Base-by-base conservation (phyloP, 2,888 invertebrate species). In the Agrotis exclamationis region DNA sequence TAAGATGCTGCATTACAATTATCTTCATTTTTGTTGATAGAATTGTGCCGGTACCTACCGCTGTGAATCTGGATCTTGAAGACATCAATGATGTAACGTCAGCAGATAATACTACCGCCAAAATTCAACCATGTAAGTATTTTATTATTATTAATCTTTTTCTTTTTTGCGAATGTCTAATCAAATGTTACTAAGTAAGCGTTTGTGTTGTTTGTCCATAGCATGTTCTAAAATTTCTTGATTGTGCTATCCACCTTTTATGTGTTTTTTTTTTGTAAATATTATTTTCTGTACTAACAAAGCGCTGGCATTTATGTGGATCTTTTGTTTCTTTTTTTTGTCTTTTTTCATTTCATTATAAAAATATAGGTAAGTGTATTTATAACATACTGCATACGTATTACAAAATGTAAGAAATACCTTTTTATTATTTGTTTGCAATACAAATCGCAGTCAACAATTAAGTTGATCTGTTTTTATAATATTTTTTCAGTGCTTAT, bases 141-240 rank as follows among this genome's bases (percentile, higher is more conserved):
- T 64, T n/a, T 59, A 54, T 22, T 22, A 47, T 22, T 13, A 14
- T n/a, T 5, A 1, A 3, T 47, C 16, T 24, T 1, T 56, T 7
- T 45, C 33, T 22, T 75, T 63, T 45, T 24, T 56, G 72, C 79
- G 72, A 78, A 45, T 70, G 47, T 54, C 44, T 63, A n/a, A 5
- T 13, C 9, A 13, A 22, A 20, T 72, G 22, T n/a, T 22, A 20
- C 44, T 53, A 24, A 24, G 9, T 44, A 48, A 13, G 20, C 13
- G 18, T 47, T 50, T 22, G 45, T 54, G 39, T 33, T 20, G 3
- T n/a, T n/a, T n/a, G 16, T 28, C 18, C 67, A 2, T 54, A 45
- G 24, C 18, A 48, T 44, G 39, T 20, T 54, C 13, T 71, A 53
- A 9, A 18, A 22, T 24, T 50, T 70, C 16, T 45, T 39, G 11